A percentile compares a stretch with the other conserved stretches of the same genome.
These are phyloP conservation scores for Sinelater perroti DNA, from an alignment of 2,888 invertebrate species.

Conservation along the genomic window DNA sequence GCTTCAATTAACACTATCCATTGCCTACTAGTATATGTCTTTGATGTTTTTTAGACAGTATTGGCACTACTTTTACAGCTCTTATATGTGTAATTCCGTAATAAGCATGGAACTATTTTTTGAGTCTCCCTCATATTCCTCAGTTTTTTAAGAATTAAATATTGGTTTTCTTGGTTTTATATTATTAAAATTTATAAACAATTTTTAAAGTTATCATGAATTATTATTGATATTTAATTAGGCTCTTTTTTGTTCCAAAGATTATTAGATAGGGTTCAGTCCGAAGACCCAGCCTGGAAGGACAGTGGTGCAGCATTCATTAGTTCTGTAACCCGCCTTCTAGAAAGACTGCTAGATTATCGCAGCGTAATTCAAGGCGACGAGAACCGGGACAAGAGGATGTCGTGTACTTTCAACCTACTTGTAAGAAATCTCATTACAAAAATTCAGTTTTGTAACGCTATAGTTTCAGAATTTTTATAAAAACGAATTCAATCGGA, in stretches of 20 bases:
- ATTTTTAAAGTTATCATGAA: neutral
- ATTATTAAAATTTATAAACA: neutral
- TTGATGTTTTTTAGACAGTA: too few relatives aligned
- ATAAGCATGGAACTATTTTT: too few relatives aligned
- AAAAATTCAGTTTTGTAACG: too few relatives aligned
- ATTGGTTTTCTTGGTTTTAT: too few relatives aligned
- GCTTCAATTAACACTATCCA: too few relatives aligned
- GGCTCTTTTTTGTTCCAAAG: constrained; percentile 60
- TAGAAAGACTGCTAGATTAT: constrained; percentile 92
- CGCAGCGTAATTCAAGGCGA: constrained; percentile 95
- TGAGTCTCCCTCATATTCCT: too few relatives aligned
- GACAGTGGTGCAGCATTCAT: constrained; percentile 93
- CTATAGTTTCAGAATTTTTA: constrained; percentile 99
- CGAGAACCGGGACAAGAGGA: constrained; percentile 92
- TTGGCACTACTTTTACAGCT: too few relatives aligned
- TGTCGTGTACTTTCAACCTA: constrained; percentile 96
- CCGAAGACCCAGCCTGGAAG: constrained; percentile 87
- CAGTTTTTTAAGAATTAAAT: too few relatives aligned
- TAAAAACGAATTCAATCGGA: constrained; percentile 93
- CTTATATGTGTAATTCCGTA: too few relatives aligned
- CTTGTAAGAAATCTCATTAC: constrained; percentile 71
- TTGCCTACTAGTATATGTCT: too few relatives aligned
- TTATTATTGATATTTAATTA: neutral
- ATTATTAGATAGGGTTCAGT: constrained; percentile 84
- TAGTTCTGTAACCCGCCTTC: constrained; percentile 85